A percentile compares a stretch with the other conserved stretches of the same genome.
These are phyloP conservation scores for Buphagus erythrorhynchus DNA, from an alignment of 2,797 vertebrate genomes.

Conservation along the genomic window DNA sequence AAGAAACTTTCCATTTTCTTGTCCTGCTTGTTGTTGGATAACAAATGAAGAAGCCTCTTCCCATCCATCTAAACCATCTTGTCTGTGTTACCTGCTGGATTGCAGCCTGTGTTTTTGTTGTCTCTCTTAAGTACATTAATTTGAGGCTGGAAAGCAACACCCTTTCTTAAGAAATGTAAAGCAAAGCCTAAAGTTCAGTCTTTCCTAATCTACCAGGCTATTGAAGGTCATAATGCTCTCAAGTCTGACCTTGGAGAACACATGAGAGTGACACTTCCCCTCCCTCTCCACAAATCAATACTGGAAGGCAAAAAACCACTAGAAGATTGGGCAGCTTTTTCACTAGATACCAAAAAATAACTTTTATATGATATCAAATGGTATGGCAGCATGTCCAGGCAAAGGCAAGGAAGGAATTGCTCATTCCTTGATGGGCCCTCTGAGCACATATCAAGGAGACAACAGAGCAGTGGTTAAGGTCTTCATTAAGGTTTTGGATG, in stretches of 20 bases:
- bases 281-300: not conserved
- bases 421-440: not conserved
- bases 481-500: not conserved
- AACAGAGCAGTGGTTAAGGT: not conserved
- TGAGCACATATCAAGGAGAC: not conserved
- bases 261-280: not conserved
- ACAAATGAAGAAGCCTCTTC: not conserved
- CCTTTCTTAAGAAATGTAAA: not conserved
- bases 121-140: not conserved
- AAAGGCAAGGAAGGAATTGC: not conserved
- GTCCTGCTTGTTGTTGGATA: not conserved
- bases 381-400: not conserved
- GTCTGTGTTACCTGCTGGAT: not conserved
- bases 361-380: not conserved
- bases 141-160: not conserved
- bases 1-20: not conserved
- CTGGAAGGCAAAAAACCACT: not conserved
- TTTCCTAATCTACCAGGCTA: not conserved
- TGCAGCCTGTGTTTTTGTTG: not conserved
- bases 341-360: not conserved
- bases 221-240: accelerated
- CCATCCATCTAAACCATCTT: not conserved
- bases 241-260: not conserved
- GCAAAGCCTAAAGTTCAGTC: not conserved
- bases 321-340: not conserved